Percentiles rank a stretch among this genome's conserved stretches.
phyloP scores from a whole-genome alignment of 2,888 invertebrate genomes.

The Timandra comae region DNA sequence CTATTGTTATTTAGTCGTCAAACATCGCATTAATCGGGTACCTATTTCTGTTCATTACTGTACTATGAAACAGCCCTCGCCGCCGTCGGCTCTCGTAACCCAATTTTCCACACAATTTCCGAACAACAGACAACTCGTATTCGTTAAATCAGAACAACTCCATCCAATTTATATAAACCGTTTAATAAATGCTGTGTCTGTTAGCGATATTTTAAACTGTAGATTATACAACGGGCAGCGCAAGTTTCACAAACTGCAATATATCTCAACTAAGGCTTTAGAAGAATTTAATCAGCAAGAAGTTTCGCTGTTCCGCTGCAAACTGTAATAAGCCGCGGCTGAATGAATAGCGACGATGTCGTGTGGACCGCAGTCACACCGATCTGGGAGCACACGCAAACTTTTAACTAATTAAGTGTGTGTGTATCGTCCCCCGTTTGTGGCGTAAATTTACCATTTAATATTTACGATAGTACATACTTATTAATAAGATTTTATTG shows the following conservation, averaged over 20 bases:
- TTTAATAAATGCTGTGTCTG: slow-evolving; percentile 1
- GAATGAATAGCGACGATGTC: not conserved
- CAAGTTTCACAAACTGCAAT: slow-evolving; percentile 13
- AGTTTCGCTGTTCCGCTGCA: not conserved
- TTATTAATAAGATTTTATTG: no score
- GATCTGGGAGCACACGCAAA: not conserved
- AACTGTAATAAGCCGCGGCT: not conserved
- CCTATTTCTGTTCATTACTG: no score
- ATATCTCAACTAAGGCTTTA: slow-evolving; percentile 9
- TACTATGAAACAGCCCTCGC: no score
- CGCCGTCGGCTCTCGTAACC: no score
- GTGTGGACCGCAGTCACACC: not conserved
- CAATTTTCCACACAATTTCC: no score
- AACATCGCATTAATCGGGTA: no score
- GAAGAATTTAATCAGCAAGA: slow-evolving; percentile 6
- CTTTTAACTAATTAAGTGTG: not conserved
- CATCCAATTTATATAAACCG: not conserved
- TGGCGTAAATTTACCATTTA: no score
- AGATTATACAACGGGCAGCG: slow-evolving; percentile 8
- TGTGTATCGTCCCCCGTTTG: no score
- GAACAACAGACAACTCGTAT: no score
- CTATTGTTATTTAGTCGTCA: no score
- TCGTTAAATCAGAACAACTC: no score
- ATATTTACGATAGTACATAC: no score
- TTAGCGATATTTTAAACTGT: not conserved